Evolutionary conservation across 1,140 invertebrate genomes (phyloP).

Genomic region (Panonychus citri): DNA sequence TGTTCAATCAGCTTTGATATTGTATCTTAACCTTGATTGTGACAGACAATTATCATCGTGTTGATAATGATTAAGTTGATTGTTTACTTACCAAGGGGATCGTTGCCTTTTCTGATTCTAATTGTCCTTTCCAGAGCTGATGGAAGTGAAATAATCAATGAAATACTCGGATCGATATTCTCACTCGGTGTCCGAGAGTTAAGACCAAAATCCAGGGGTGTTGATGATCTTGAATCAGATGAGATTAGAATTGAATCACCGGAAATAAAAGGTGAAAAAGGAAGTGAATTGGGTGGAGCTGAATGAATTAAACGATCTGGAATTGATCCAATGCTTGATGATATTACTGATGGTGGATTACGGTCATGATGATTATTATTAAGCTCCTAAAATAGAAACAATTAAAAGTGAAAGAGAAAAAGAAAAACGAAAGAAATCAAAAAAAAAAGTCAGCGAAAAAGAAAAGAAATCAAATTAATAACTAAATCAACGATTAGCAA

Average conservation of each 20-base stretch:
- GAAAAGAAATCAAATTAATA: too few species aligned
- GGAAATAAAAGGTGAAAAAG: slow-evolving; percentile 2
- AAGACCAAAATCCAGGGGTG: not conserved
- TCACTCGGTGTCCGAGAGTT: not conserved
- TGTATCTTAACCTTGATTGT: too few species aligned
- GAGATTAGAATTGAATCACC: slow-evolving; percentile 1
- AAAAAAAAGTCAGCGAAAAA: too few species aligned
- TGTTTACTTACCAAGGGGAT: slow-evolving; percentile 28
- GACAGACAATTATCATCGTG: not conserved
- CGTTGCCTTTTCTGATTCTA: slow-evolving; percentile 31
- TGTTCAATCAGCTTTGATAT: too few species aligned
- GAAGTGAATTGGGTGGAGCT: not conserved
- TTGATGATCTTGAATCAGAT: slow-evolving; percentile 3
- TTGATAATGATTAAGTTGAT: too few species aligned
- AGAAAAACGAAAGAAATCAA: too few species aligned
- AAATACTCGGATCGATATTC: not conserved
- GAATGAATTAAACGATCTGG: not conserved
- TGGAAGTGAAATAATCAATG: slow-evolving; percentile 24
- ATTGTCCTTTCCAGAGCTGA: slow-evolving; percentile 32
- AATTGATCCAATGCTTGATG: slow-evolving; percentile 2
- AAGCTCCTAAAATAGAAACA: not conserved
- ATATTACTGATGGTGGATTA: not conserved
- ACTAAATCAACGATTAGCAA: too few species aligned
- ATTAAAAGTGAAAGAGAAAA: not conserved
- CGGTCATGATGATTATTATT: not conserved